Base-by-base conservation (phyloP, 2,888 invertebrate genomes). In the Ypsolopha scabrella region DNA sequence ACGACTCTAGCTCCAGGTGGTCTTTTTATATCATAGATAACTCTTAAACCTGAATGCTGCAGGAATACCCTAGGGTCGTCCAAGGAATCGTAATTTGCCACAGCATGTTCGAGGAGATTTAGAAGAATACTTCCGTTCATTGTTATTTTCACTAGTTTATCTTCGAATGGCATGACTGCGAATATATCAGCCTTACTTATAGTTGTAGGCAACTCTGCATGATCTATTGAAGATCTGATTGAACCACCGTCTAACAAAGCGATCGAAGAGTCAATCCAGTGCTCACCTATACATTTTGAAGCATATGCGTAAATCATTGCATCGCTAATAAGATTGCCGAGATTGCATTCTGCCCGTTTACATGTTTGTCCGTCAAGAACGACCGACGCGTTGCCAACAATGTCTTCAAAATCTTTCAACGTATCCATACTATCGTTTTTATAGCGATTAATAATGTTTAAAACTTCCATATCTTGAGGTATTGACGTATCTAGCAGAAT, bases 281-380 rank as follows among this genome's bases (percentile, higher is more conserved):
- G 86, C 48, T 85, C 67, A 1, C 85, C 74, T 37, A 61, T 68
- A 52, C 87, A 87, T 50, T 82, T 71, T 41, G 63, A 61, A 0
- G 80, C 83, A 57, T 90, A 89, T 47, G 88, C 88, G 62, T 89
- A 88, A 6, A 94, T 80, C 77, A 94, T 89, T 0, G 95, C 90
- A 67, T 96, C 96, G 0, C 94, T 85, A 46, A 96, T 87, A 10
- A 96, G 70, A 75, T 96, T 95, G 8, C 96, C 97, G 54, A 96
- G 77, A 71, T 95, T 96, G 68, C 97, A 97, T 73, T 97, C 97
- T 24, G 64, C 56, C 9, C 75, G 64, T 50, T 93, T 85, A 63
- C 97, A 97, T 50, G 56, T 58, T n/a, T 80, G 73, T 0, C 92
- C 92, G 55, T 93, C 91, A 7, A 96, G 78, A 38, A 89, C 68